Conservation (phyloP, 2,888 invertebrate genomes). For the Leptura quadrifasciata region DNA sequence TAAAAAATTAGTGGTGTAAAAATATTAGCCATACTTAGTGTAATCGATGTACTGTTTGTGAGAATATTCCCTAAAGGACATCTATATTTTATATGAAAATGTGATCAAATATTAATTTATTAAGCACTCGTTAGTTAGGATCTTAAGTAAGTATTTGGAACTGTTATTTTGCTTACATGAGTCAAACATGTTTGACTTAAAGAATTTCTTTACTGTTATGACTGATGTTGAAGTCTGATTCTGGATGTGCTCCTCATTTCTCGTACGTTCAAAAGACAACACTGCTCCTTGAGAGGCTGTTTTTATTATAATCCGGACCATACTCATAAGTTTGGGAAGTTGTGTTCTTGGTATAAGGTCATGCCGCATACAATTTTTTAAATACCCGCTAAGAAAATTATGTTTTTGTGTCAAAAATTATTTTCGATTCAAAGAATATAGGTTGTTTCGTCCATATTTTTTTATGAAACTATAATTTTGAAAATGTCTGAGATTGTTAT, state of each 20-base stretch:
- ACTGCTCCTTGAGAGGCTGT: slow-evolving; percentile 31
- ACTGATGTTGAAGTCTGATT: slow-evolving; percentile 39
- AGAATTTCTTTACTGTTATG: slow-evolving; percentile 23
- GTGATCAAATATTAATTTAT: slow-evolving; percentile 43
- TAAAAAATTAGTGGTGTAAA: slow-evolving; percentile 68
- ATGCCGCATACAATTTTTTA: neutral
- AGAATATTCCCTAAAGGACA: slow-evolving; percentile 38
- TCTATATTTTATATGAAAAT: slow-evolving; percentile 43
- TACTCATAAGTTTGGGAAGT: neutral
- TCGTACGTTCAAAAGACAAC: neutral
- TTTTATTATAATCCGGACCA: slow-evolving; percentile 18
- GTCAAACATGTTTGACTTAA: slow-evolving; percentile 13
- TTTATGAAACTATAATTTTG: too few relatives aligned
- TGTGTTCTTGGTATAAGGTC: neutral
- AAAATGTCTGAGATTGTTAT: too few relatives aligned
- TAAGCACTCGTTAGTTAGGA: slow-evolving; percentile 30
- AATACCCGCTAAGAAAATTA: too few relatives aligned
- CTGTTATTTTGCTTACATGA: slow-evolving; percentile 13
- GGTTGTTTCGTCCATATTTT: too few relatives aligned
- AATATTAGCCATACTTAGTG: slow-evolving; percentile 55
- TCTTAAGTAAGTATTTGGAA: slow-evolving; percentile 19
- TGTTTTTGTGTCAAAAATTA: too few relatives aligned
- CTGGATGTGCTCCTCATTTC: slow-evolving; percentile 6
- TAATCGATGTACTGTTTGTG: slow-evolving; percentile 46
- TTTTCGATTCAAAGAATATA: too few relatives aligned